Evolutionary conservation across 2,113 vertebrate genomes (phyloP).

Genomic region (Poeciliopsis retropinna): DNA sequence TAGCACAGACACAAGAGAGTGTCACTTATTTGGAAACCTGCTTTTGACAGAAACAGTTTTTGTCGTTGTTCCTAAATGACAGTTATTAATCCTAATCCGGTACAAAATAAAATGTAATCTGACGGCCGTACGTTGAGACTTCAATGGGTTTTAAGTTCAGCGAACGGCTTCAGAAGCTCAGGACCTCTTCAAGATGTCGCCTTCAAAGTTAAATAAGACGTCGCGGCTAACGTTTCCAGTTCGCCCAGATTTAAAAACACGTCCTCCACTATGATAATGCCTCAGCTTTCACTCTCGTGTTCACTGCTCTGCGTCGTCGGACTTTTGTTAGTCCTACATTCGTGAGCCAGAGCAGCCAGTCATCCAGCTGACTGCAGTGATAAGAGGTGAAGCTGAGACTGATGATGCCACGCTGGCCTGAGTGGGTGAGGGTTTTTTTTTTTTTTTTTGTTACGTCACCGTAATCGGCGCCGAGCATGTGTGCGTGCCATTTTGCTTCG

Average conservation of each 20-base stretch:
- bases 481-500: background rate
- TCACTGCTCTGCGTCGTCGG: too few relatives aligned
- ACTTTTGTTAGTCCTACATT: background rate
- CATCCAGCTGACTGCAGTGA: background rate
- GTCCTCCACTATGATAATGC: background rate
- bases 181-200: too few relatives aligned
- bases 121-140: too few relatives aligned
- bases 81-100: background rate
- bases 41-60: background rate
- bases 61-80: background rate
- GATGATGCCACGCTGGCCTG: background rate
- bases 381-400: background rate
- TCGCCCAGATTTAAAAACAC: background rate
- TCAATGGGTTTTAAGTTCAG: too few relatives aligned
- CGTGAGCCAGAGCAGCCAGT: background rate
- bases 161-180: too few relatives aligned
- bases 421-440: background rate
- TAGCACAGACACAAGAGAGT: conserved; percentile 17
- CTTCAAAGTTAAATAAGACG: background rate
- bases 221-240: background rate
- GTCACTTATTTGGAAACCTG: background rate
- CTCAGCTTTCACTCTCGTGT: background rate
- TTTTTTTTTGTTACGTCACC: background rate
- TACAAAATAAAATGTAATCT: too few relatives aligned
- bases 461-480: background rate